Percentiles rank a stretch among this genome's conserved stretches.
phyloP scores from a whole-genome alignment of 2,888 invertebrate species.

The Oxystoma pomonae region DNA sequence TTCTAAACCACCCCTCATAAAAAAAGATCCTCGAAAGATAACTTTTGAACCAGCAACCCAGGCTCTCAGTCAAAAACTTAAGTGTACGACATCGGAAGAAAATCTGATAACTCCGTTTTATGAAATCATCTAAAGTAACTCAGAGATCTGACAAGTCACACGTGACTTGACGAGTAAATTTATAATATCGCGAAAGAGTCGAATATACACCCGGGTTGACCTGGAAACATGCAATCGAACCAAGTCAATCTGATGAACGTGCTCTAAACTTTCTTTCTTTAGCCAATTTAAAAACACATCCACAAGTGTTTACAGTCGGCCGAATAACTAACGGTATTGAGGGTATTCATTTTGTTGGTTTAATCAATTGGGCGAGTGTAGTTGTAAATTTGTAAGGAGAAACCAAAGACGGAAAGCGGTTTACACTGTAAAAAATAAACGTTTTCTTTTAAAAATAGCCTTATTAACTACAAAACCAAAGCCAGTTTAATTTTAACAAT shows the following conservation, averaged over 20 bases:
- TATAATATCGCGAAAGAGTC: too few relatives aligned
- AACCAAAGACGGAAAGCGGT: neutral
- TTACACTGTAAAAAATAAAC: neutral
- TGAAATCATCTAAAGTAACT: neutral
- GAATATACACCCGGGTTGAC: too few relatives aligned
- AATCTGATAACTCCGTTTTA: neutral
- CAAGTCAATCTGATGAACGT: neutral
- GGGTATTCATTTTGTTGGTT: neutral
- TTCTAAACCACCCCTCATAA: neutral
- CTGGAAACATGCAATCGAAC: neutral
- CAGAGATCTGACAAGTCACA: too few relatives aligned
- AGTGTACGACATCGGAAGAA: neutral
- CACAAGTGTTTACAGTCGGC: neutral
- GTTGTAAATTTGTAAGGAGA: neutral
- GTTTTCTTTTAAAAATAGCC: too few relatives aligned
- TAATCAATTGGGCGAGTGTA: neutral
- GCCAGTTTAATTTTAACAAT: too few relatives aligned
- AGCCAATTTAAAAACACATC: neutral
- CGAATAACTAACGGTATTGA: neutral
- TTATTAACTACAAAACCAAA: too few relatives aligned
- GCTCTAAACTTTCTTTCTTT: neutral
- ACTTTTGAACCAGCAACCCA: neutral
- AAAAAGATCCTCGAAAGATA: neutral
- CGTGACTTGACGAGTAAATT: too few relatives aligned
- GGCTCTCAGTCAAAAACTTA: neutral